Evolutionary conservation across 1,140 invertebrate genomes (phyloP).

Genomic region (Orius insidiosus): DNA sequence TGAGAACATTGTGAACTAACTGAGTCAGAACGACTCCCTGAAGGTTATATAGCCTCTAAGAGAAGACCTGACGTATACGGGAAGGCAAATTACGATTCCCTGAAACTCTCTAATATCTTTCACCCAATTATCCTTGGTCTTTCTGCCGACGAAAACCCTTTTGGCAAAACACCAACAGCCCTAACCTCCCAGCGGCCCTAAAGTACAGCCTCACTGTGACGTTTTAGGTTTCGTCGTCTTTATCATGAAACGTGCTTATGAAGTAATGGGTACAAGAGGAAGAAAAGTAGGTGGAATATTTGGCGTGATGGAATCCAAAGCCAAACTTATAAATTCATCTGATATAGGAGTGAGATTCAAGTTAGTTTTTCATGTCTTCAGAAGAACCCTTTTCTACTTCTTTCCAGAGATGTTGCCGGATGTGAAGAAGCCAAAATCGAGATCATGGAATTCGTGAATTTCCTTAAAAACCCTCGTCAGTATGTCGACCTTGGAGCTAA

Average conservation of each 20-base stretch:
- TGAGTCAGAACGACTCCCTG: no score
- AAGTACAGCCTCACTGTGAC: no score
- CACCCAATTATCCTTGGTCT: no score
- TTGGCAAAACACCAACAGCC: no score
- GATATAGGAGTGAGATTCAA: slow-evolving; percentile 92
- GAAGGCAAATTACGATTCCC: no score
- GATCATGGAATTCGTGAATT: slow-evolving; percentile 99
- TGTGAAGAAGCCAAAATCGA: slow-evolving; percentile 99
- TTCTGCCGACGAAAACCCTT: no score
- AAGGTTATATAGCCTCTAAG: no score
- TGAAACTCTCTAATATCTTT: no score
- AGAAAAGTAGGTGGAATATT: slow-evolving; percentile 71
- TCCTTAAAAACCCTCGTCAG: slow-evolving; percentile 96
- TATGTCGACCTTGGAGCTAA: slow-evolving; percentile 97
- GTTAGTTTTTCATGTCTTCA: slow-evolving; percentile 30
- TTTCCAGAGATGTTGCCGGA: slow-evolving; percentile 87
- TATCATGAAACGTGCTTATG: slow-evolving; percentile 64
- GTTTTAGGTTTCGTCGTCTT: slow-evolving; percentile 52
- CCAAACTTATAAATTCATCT: slow-evolving; percentile 86
- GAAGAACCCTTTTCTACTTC: slow-evolving; percentile 15
- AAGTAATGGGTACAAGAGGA: slow-evolving; percentile 54
- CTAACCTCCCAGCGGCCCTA: no score
- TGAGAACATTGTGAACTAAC: no score
- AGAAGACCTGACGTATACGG: no score
- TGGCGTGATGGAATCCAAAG: slow-evolving; percentile 94